Evolutionary conservation across 1,140 invertebrate species (phyloP), one percentile per base, ranked within the genome.

Genomic region (Phymorhynchus buccinoides): DNA sequence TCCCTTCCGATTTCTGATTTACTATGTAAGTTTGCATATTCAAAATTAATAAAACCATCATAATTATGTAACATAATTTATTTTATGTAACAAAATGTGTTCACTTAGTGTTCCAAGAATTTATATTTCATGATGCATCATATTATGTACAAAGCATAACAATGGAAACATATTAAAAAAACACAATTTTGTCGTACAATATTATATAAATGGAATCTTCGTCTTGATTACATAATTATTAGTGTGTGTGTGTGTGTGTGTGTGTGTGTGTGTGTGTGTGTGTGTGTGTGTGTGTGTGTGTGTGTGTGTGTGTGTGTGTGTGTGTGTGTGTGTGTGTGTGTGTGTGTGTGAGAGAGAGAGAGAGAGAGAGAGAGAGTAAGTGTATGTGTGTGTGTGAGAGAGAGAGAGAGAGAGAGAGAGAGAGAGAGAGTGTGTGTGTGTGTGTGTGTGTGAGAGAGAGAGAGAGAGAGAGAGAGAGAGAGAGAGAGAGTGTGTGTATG

Each of bases 251-350:
- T 2, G 62, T 66, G 62, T 4, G 62, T 66, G 62, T 66, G 62
- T 66, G 4, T 66, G 62, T 66, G 1, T 66, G 62, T 66, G 62
- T 66, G 62, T 66, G 62, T 66, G 62, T 66, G 62, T 66, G 62
- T 66, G 62, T 66, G 62, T 66, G 62, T 66, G 62, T 66, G 62
- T 52, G 62, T 27, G 62, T 27, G 27, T 66, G 62, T 66, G 7
- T 66, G 27, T 66, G 62, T 27, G 7, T 66, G 62, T 27, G 62
- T 66, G 62, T 66, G 62, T 27, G 62, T 66, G 62, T 66, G 62
- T 66, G 62, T 66, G 62, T 66, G 62, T 66, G 62, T 7, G 62
- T 66, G 62, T 4, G 62, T 66, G 62, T 4, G 62, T 66, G 62
- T 4, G 62, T 66, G 62, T 4, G 62, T 66, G 62, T 66, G 62